Percentiles rank a stretch among this genome's conserved stretches.
Evolutionary conservation across 2,888 invertebrate species (phyloP).

Genomic region (Chalcosyrphus nemorum): DNA sequence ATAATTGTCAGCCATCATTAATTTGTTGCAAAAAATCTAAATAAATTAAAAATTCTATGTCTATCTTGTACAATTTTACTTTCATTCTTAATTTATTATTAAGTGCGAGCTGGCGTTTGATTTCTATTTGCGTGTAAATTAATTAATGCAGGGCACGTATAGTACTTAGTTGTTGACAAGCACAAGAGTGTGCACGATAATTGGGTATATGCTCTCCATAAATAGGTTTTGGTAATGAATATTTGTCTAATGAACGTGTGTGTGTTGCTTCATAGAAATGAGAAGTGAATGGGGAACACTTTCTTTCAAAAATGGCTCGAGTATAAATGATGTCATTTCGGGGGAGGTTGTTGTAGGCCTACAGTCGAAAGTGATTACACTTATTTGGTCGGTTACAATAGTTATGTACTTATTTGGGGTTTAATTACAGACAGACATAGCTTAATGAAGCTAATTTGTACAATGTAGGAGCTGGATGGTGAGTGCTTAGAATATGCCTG

Average conservation of each 20-base stretch:
- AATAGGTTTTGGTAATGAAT: slow-evolving; percentile 41
- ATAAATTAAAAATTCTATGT: background rate
- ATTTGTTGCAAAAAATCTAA: slow-evolving; percentile 61
- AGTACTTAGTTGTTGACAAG: slow-evolving; percentile 43
- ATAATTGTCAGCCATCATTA: slow-evolving; percentile 68
- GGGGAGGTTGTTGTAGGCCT: background rate
- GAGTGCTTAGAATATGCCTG: no score
- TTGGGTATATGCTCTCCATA: slow-evolving; percentile 43
- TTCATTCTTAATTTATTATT: slow-evolving; percentile 58
- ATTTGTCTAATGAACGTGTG: slow-evolving; percentile 36
- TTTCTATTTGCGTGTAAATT: slow-evolving; percentile 47
- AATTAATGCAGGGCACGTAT: slow-evolving; percentile 32
- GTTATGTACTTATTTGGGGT: slow-evolving; percentile 4
- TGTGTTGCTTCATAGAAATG: background rate
- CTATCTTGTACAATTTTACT: slow-evolving; percentile 44
- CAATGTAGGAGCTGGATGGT: no score
- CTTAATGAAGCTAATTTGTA: no score
- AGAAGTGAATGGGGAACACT: slow-evolving; percentile 40
- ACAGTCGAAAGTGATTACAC: slow-evolving; percentile 38
- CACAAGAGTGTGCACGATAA: slow-evolving; percentile 35
- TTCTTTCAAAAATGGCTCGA: slow-evolving; percentile 9
- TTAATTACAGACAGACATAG: background rate
- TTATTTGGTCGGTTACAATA: slow-evolving; percentile 18
- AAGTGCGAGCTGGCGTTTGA: slow-evolving; percentile 37
- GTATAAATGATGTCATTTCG: slow-evolving; percentile 32